phyloP scores from a whole-genome alignment of 2,113 vertebrate genomes.

The Xiphorhynchus elegans region DNA sequence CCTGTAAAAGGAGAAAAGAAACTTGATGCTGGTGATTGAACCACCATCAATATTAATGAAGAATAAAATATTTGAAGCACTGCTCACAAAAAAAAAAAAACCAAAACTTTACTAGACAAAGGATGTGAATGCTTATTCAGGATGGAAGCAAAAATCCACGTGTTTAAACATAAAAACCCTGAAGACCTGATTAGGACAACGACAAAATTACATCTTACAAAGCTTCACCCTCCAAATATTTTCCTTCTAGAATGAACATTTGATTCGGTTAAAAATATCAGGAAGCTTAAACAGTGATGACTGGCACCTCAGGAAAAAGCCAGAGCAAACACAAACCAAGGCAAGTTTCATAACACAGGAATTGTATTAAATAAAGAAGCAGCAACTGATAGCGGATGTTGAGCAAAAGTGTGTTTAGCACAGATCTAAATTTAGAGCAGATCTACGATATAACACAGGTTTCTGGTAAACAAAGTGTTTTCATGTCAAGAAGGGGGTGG shows the following conservation, averaged over 20 bases:
- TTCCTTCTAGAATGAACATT: neutral
- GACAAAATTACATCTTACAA: neutral
- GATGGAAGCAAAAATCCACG: neutral
- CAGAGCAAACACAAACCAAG: neutral
- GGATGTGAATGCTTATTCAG: neutral
- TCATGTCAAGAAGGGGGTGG: neutral
- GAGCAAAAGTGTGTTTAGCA: neutral
- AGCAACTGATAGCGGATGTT: neutral
- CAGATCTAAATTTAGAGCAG: neutral
- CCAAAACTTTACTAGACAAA: neutral
- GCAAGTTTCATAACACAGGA: neutral
- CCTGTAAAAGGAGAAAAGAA: neutral
- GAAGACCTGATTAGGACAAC: neutral
- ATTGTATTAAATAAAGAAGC: neutral
- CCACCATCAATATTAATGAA: neutral
- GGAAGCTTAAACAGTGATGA: neutral
- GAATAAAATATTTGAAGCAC: neutral
- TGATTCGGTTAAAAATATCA: neutral
- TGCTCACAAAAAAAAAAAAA: neutral
- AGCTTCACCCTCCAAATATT: neutral
- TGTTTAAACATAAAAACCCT: neutral
- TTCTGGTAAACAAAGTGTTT: neutral
- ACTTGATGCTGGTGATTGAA: neutral
- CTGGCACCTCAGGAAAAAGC: neutral
- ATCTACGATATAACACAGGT: neutral